A percentile compares a stretch with the other conserved stretches of the same genome.
Evolutionary conservation across 2,113 vertebrate genomes (phyloP).

Genomic region (Thalassoma bifasciatum): DNA sequence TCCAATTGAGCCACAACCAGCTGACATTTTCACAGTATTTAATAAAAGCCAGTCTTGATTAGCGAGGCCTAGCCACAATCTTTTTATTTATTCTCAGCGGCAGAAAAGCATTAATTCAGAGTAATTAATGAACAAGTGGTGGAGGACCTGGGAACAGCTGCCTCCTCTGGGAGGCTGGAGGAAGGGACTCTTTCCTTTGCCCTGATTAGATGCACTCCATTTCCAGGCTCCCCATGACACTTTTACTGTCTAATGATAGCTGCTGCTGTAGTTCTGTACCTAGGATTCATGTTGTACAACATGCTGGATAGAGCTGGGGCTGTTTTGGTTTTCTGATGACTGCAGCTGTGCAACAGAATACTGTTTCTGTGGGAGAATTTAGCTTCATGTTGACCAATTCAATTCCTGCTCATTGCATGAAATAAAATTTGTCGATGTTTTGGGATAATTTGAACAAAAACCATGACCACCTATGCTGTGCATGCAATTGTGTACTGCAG

Average conservation of each 20-base stretch:
- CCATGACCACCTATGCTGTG: background rate
- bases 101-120: conserved; percentile 77
- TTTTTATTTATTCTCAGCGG: conserved; percentile 73
- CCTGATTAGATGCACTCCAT: conserved; percentile 77
- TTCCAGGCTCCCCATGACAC: conserved; percentile 66
- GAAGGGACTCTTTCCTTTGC: conserved; percentile 68
- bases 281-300: conserved; percentile 25
- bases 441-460: background rate
- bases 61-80: conserved; percentile 65
- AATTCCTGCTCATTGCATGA: background rate
- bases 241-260: conserved; percentile 65
- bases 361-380: background rate
- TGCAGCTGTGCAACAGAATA: conserved; percentile 7
- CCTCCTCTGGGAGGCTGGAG: conserved; percentile 74
- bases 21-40: conserved; percentile 78
- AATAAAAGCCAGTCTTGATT: conserved; percentile 80
- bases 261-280: conserved; percentile 47
- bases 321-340: conserved; percentile 17
- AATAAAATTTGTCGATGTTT: background rate
- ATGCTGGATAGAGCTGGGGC: background rate
- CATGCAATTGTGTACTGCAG: background rate
- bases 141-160: conserved; percentile 75
- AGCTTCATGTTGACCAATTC: background rate
- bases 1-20: conserved; percentile 58
- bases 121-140: conserved; percentile 81